Percentiles rank a stretch among this genome's conserved stretches.
These are phyloP conservation scores for Paraescarpia echinospica DNA, from an alignment of 1,140 invertebrate genomes.

Conservation along the genomic window DNA sequence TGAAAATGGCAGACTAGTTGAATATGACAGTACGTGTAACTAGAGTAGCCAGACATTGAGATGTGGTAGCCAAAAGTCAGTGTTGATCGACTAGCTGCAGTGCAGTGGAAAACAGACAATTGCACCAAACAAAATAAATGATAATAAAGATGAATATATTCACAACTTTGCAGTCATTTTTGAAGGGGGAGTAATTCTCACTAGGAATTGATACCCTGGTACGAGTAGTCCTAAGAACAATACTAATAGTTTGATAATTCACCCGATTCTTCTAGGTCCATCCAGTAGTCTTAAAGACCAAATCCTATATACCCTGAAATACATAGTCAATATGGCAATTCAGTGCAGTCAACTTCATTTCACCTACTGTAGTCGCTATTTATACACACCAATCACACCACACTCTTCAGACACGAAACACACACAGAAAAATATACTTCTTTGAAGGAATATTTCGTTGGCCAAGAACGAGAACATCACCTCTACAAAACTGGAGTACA, in stretches of 20 bases:
- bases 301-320: background rate
- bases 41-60: background rate
- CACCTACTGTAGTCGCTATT: background rate
- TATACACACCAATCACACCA: background rate
- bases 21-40: background rate
- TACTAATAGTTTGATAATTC: background rate
- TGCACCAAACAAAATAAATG: background rate
- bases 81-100: too few species aligned
- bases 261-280: background rate
- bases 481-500: background rate
- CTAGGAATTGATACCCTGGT: background rate
- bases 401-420: background rate
- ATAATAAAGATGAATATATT: background rate
- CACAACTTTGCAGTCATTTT: background rate
- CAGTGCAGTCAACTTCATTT: background rate
- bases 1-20: too few species aligned
- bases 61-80: background rate
- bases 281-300: background rate
- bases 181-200: background rate
- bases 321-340: background rate
- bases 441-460: background rate
- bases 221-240: background rate
- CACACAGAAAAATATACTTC: background rate
- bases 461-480: background rate
- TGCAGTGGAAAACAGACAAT: too few species aligned